A percentile compares a stretch with the other conserved stretches of the same genome.
These are phyloP conservation scores for Pseudochaenichthys georgianus DNA, from an alignment of 2,797 vertebrate genomes.

Conservation along the genomic window DNA sequence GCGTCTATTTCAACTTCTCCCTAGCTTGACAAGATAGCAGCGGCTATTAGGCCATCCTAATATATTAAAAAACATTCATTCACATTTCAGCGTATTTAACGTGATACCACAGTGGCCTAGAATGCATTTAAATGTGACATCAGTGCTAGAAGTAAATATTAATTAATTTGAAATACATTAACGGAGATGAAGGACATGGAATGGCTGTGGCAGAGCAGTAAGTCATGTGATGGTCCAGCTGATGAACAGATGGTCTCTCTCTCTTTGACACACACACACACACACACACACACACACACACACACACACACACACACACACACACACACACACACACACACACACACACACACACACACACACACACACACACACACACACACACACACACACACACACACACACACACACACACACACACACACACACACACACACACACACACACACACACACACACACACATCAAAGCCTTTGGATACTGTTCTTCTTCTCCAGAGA, in stretches of 20 bases:
- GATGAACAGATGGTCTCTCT: slow-evolving; percentile 74
- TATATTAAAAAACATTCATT: slow-evolving; percentile 8
- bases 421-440: slow-evolving; percentile 11
- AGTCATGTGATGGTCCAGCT: slow-evolving; percentile 70
- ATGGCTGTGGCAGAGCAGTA: slow-evolving; percentile 49
- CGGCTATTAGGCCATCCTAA: slow-evolving; percentile 11
- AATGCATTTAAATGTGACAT: slow-evolving; percentile 16
- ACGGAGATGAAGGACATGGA: slow-evolving; percentile 43
- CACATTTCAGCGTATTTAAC: slow-evolving; percentile 25
- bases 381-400: not conserved
- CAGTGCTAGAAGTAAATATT: slow-evolving; percentile 33
- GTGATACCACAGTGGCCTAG: not conserved
- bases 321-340: too few relatives aligned
- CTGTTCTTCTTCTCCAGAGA: slow-evolving; percentile 9
- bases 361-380: too few relatives aligned
- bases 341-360: not conserved
- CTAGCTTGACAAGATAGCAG: slow-evolving; percentile 32
- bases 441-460: not conserved
- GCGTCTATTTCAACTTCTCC: slow-evolving; percentile 32
- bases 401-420: not conserved
- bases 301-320: too few relatives aligned
- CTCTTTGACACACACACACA: not conserved
- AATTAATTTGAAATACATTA: slow-evolving; percentile 59
- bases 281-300: too few relatives aligned
- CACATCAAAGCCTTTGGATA: not conserved